phyloP scores from a whole-genome alignment of 2,113 vertebrate genomes.

The Gavia stellata region DNA sequence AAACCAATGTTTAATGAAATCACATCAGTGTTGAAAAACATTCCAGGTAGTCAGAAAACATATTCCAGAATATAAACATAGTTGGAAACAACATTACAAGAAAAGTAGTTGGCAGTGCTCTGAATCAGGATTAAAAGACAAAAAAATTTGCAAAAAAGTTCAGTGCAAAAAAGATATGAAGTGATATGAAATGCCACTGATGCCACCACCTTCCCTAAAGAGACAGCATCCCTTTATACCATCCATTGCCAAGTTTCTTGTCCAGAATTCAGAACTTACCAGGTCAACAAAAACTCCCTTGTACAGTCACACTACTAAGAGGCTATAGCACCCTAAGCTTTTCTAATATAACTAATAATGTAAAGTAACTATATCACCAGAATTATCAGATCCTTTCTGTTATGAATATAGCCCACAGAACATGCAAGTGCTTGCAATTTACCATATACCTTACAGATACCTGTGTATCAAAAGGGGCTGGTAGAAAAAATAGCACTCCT shows the following conservation, averaged over 20 bases:
- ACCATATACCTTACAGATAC: neutral
- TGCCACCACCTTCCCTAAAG: neutral
- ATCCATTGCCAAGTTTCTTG: neutral
- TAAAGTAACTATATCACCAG: neutral
- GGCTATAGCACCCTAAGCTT: neutral
- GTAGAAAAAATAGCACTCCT: neutral
- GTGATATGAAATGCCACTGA: neutral
- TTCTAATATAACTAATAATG: neutral
- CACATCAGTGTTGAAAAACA: neutral
- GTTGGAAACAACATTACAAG: neutral
- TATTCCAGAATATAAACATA: neutral
- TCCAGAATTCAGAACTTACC: neutral
- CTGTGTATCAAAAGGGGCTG: neutral
- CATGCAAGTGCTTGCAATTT: neutral
- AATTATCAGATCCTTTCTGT: neutral
- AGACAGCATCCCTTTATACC: neutral
- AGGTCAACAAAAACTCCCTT: neutral
- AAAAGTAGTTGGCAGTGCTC: neutral
- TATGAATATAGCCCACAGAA: neutral
- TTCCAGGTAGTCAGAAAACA: neutral
- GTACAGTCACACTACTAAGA: neutral
- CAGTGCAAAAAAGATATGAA: neutral
- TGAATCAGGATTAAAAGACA: neutral
- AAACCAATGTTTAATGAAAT: neutral
- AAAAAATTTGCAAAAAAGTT: neutral